Percentiles rank a stretch among this genome's conserved stretches.
Conservation (phyloP, 2,797 vertebrate species). For the Petrocephalus sullivani region DNA sequence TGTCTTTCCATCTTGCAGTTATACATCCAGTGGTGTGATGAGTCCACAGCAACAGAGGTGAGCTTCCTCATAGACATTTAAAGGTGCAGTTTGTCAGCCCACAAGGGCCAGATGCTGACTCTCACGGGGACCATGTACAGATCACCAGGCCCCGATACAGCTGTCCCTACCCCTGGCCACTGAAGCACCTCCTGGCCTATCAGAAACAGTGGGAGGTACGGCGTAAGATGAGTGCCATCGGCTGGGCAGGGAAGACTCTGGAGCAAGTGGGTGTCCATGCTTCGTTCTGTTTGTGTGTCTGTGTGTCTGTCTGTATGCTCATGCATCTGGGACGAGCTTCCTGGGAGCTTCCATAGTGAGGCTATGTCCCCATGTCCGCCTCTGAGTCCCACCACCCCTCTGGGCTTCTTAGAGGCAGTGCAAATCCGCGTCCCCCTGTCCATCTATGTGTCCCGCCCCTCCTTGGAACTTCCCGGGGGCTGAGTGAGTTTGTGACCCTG, state of each 20-base stretch:
- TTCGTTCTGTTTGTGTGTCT: not conserved
- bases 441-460: not conserved
- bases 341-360: not conserved
- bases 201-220: constrained; percentile 95
- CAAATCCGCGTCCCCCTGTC: not conserved
- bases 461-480: not conserved
- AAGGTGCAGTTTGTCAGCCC: not conserved
- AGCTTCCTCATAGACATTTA: constrained; percentile 45
- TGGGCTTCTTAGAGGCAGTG: not conserved
- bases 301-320: not conserved
- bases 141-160: constrained; percentile 88
- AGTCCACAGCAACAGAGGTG: constrained; percentile 87
- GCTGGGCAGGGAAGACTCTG: constrained; percentile 84
- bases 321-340: not conserved
- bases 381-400: not conserved
- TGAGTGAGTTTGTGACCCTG: not conserved
- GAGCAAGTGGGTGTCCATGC: constrained; percentile 72
- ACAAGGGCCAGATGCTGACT: not conserved
- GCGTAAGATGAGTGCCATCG: constrained; percentile 92
- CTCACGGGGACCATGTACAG: constrained; percentile 52
- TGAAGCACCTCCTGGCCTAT: constrained; percentile 84
- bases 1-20: constrained; percentile 60
- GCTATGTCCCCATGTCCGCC: not conserved
- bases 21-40: constrained; percentile 97
- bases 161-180: constrained; percentile 92